Percentiles rank a stretch among this genome's conserved stretches.
phyloP scores from a whole-genome alignment of 2,113 vertebrate species.

The rat (Rattus norvegicus) region DNA sequence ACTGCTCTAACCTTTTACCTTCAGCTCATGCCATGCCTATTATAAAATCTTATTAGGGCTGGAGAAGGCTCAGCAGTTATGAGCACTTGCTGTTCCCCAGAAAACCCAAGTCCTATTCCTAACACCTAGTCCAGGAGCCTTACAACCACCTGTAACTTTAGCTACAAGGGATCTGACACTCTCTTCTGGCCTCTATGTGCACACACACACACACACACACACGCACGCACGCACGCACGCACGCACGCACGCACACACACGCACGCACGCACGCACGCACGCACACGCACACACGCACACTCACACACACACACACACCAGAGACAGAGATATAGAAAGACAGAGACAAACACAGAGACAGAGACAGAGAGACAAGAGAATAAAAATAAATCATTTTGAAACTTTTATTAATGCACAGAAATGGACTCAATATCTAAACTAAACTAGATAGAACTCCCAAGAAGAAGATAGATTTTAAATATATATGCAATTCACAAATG shows the following conservation, averaged over 20 bases:
- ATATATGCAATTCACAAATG: constrained; percentile 16
- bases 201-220: neutral
- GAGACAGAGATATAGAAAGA: too few relatives aligned
- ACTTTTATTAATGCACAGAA: neutral
- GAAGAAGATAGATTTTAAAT: constrained; percentile 28
- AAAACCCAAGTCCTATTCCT: neutral
- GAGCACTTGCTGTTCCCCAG: neutral
- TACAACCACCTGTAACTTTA: neutral
- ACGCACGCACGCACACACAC: neutral
- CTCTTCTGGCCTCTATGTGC: neutral
- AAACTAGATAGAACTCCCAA: constrained; percentile 20
- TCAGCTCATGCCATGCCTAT: neutral
- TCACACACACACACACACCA: neutral
- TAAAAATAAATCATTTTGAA: neutral
- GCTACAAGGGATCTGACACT: neutral
- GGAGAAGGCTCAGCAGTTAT: neutral
- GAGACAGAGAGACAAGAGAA: neutral
- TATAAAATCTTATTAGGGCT: neutral
- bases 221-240: neutral
- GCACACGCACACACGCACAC: too few relatives aligned
- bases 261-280: neutral
- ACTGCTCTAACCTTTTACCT: neutral
- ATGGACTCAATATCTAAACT: constrained; percentile 9
- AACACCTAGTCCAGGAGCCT: neutral
- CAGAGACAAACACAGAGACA: neutral